Evolutionary conservation across 2,888 invertebrate genomes (phyloP).

Genomic region (Orchesella flavescens): DNA sequence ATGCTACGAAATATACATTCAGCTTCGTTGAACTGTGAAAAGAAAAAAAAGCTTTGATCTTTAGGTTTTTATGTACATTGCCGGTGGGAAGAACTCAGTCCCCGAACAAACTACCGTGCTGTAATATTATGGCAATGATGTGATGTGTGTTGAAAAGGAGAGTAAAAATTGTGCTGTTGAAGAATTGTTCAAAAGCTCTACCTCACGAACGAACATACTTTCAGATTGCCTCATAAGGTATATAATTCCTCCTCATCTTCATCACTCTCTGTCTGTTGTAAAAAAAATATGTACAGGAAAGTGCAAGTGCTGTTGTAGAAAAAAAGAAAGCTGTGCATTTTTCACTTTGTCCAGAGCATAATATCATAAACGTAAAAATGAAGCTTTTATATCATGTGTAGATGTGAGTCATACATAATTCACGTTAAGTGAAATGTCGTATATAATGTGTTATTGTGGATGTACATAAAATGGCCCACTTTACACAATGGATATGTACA

Average conservation of each 20-base stretch:
- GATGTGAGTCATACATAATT: slow-evolving; percentile 34
- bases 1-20: slow-evolving; percentile 35
- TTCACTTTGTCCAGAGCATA: not conserved
- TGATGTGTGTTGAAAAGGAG: slow-evolving; percentile 1
- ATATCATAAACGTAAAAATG: no score
- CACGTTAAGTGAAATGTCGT: slow-evolving; percentile 53
- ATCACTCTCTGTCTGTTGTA: not conserved
- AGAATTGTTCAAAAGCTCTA: not conserved
- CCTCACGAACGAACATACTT: not conserved
- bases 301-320: not conserved
- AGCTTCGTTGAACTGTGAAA: slow-evolving; percentile 57
- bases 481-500: not conserved
- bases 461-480: slow-evolving; percentile 23
- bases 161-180: not conserved
- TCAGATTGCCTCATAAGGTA: not conserved
- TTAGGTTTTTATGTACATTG: slow-evolving; percentile 26
- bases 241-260: no score
- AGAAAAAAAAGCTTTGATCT: slow-evolving; percentile 48
- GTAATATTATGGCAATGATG: slow-evolving; percentile 1
- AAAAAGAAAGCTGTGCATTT: slow-evolving; percentile 32
- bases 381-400: no score
- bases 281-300: not conserved
- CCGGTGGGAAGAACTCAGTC: not conserved
- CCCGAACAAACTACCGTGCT: slow-evolving; percentile 26
- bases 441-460: not conserved